Percentiles rank a stretch among this genome's conserved stretches.
These are phyloP conservation scores for Nomada hirtipes DNA, from an alignment of 2,888 invertebrate genomes.

Conservation along the genomic window DNA sequence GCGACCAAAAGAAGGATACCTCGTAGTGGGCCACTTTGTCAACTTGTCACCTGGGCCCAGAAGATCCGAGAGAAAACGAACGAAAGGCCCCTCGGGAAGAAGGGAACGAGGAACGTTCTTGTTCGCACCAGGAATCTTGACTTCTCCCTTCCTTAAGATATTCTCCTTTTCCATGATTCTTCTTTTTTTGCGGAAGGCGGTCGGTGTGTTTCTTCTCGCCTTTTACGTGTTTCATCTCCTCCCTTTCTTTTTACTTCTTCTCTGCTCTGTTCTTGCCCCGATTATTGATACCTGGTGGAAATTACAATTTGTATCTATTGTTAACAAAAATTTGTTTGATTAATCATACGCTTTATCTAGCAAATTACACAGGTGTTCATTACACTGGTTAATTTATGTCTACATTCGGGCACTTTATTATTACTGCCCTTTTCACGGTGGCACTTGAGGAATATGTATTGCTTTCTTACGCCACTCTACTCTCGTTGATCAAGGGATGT, in stretches of 20 bases:
- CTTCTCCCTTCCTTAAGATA: constrained; percentile 34
- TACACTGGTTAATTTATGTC: too few relatives aligned
- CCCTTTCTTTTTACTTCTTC: not conserved
- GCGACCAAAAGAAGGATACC: constrained; percentile 55
- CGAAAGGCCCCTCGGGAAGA: constrained; percentile 51
- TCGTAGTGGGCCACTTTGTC: constrained; percentile 78
- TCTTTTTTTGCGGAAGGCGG: not conserved
- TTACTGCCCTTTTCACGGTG: too few relatives aligned
- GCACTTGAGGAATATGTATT: too few relatives aligned
- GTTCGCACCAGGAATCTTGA: constrained; percentile 62
- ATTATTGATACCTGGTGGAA: too few relatives aligned
- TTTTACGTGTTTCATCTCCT: not conserved
- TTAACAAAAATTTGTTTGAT: too few relatives aligned
- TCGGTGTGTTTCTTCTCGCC: not conserved
- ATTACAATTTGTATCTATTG: too few relatives aligned
- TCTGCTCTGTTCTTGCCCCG: not conserved
- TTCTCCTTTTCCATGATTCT: constrained; percentile 6
- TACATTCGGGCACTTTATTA: too few relatives aligned
- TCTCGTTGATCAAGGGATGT: not conserved
- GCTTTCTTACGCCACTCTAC: too few relatives aligned
- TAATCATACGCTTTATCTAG: too few relatives aligned
- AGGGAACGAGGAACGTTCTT: constrained; percentile 52
- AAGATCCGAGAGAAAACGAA: constrained; percentile 67
- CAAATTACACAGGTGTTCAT: too few relatives aligned
- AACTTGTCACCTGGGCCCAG: constrained; percentile 78